phyloP scores from a whole-genome alignment of 1,140 invertebrate genomes.

The Amphibalanus amphitrite region DNA sequence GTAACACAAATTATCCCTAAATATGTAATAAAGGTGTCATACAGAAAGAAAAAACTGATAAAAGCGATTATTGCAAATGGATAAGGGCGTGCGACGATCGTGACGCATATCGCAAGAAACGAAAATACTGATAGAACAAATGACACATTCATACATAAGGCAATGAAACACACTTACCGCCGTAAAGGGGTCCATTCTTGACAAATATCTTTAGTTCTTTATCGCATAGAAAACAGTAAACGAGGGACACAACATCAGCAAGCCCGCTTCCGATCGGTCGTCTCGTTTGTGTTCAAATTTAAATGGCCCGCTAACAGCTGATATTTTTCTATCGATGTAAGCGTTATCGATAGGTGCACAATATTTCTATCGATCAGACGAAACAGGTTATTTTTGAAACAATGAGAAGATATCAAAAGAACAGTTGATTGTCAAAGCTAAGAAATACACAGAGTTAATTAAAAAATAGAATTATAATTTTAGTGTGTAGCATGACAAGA shows the following conservation, averaged over 20 bases:
- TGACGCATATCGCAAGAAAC: not conserved
- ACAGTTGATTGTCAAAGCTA: too few species aligned
- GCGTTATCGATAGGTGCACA: too few species aligned
- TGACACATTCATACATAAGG: not conserved
- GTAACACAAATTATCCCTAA: too few species aligned
- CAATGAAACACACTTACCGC: not conserved
- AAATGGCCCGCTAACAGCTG: not conserved
- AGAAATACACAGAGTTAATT: too few species aligned
- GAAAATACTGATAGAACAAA: not conserved
- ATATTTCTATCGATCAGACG: too few species aligned
- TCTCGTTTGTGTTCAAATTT: not conserved
- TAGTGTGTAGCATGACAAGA: too few species aligned
- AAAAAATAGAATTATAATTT: too few species aligned
- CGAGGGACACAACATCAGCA: too few species aligned
- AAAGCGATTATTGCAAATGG: not conserved
- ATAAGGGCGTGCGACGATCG: not conserved
- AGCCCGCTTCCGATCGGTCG: not conserved
- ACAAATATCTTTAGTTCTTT: not conserved
- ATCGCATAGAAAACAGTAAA: not conserved
- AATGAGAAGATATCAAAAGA: too few species aligned
- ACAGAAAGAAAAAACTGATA: too few species aligned
- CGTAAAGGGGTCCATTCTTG: not conserved
- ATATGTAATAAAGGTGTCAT: too few species aligned
- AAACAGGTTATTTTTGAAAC: too few species aligned
- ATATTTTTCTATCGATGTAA: not conserved